Conservation (phyloP, 2,797 vertebrate genomes). For the Caiman crocodilus region DNA sequence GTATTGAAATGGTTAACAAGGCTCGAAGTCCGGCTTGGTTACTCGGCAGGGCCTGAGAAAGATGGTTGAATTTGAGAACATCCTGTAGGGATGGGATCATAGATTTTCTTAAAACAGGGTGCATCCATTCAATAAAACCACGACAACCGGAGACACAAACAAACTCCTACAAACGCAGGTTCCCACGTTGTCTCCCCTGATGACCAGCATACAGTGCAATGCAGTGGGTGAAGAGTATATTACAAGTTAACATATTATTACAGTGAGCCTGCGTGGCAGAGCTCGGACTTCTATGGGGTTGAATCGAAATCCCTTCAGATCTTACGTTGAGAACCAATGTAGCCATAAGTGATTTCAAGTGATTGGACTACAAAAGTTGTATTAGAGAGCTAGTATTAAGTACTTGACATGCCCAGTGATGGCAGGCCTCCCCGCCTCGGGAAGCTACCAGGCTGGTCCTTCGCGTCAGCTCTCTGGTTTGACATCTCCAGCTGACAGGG, state of each 20-base stretch:
- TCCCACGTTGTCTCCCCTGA: neutral
- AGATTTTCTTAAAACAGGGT: neutral
- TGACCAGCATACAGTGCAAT: neutral
- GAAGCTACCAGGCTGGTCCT: neutral
- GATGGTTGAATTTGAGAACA: neutral
- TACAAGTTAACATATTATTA: neutral
- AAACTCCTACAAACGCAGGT: too few relatives aligned
- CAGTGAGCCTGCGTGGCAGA: neutral
- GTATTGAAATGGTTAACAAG: neutral
- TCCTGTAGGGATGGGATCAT: neutral
- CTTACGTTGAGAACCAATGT: neutral
- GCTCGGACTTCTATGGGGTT: neutral
- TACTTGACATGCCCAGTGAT: neutral
- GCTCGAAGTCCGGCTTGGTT: neutral
- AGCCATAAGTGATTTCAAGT: neutral
- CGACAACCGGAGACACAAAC: neutral
- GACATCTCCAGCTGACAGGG: neutral
- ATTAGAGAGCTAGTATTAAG: neutral
- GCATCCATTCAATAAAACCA: neutral
- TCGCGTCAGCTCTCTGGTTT: neutral
- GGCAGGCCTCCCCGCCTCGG: neutral
- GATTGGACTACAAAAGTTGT: neutral
- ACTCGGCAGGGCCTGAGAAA: neutral
- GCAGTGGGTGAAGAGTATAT: neutral
- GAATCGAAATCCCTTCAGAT: neutral